These are phyloP conservation scores for Indri indri DNA, from an alignment of 2,113 vertebrate species.

Conservation along the genomic window DNA sequence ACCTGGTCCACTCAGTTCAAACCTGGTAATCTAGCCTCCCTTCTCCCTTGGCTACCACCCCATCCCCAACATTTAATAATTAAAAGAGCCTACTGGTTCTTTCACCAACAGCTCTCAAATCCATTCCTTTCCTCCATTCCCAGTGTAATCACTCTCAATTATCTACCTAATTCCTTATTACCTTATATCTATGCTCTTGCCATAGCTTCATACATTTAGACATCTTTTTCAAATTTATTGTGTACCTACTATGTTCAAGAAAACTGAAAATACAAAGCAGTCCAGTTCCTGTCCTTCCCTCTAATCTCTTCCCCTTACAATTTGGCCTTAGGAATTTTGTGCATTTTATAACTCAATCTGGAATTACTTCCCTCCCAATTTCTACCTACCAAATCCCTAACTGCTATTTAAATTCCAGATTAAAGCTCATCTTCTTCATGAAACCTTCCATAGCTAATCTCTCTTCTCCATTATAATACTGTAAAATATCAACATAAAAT, in stretches of 20 bases:
- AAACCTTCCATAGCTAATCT: neutral
- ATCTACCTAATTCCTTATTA: neutral
- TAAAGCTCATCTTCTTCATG: neutral
- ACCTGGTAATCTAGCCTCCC: neutral
- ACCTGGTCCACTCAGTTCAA: neutral
- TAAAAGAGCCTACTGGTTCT: neutral
- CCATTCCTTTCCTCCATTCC: neutral
- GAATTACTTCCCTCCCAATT: constrained; percentile 2
- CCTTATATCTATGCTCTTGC: neutral
- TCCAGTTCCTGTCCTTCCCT: neutral
- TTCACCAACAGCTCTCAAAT: neutral
- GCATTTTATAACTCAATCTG: neutral
- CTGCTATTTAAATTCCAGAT: neutral
- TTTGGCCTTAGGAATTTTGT: neutral
- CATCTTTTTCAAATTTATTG: neutral
- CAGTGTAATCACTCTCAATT: neutral
- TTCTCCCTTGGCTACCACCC: neutral
- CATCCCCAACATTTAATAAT: neutral
- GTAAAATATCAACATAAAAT: neutral
- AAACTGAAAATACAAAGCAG: neutral
- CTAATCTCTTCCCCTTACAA: neutral
- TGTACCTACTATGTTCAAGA: neutral
- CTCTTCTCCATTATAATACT: neutral
- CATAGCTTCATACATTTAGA: neutral
- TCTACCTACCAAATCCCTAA: neutral